Percentiles rank a stretch among this genome's conserved stretches.
Conservation (phyloP, 2,888 invertebrate species). For the Stegana nigrithorax region DNA sequence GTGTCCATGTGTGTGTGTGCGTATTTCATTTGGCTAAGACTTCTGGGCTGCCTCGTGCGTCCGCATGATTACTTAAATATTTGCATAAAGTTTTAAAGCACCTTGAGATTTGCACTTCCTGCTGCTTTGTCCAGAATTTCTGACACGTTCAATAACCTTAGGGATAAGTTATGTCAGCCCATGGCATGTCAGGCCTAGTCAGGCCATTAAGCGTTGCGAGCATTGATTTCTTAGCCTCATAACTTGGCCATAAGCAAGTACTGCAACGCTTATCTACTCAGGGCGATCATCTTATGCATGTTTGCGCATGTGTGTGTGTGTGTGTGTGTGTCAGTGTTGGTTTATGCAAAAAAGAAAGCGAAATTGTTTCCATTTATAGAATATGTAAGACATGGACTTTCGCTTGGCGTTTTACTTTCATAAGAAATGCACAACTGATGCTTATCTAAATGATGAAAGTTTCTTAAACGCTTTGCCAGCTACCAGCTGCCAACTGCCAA, state of each 20-base stretch:
- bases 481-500: not conserved
- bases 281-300: too few relatives aligned
- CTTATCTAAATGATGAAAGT: not conserved
- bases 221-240: not conserved
- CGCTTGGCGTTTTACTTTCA: too few relatives aligned
- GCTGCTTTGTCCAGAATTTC: slow-evolving; percentile 19
- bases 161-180: slow-evolving; percentile 32
- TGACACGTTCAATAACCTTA: slow-evolving; percentile 33
- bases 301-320: too few relatives aligned
- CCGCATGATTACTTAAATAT: not conserved
- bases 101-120: slow-evolving; percentile 51
- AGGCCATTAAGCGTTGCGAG: not conserved
- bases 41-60: not conserved
- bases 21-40: too few relatives aligned
- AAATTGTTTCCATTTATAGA: too few relatives aligned
- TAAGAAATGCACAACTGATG: too few relatives aligned
- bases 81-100: slow-evolving; percentile 38
- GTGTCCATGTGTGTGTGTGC: not conserved
- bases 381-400: too few relatives aligned
- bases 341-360: too few relatives aligned
- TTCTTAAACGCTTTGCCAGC: not conserved
- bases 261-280: too few relatives aligned
- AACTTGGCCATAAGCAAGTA: too few relatives aligned
- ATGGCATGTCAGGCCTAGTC: not conserved
- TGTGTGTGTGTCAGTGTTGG: too few relatives aligned